A percentile compares a stretch with the other conserved stretches of the same genome.
Conservation (phyloP, 2,113 vertebrate genomes). For the Mustelus asterias region DNA sequence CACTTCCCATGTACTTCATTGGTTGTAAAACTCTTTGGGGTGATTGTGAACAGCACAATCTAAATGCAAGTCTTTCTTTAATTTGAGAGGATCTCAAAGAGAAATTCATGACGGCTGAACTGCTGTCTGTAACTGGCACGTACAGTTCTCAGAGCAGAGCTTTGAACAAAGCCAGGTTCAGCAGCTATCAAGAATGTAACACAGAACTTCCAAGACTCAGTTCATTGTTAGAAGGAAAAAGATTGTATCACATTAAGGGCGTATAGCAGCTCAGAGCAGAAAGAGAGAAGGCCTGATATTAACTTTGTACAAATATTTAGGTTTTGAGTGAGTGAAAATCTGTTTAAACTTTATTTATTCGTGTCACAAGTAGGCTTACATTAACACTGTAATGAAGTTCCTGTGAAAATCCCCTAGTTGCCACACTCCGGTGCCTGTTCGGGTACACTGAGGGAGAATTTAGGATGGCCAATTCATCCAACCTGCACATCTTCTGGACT, state of each 20-base stretch:
- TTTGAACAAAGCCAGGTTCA: not conserved
- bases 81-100: not conserved
- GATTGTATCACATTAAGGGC: not conserved
- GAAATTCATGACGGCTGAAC: not conserved
- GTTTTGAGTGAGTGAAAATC: not conserved
- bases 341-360: too few species aligned
- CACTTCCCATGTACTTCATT: not conserved
- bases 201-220: not conserved
- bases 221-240: not conserved
- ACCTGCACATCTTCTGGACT: too few species aligned
- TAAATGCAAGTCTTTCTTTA: not conserved
- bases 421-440: too few species aligned
- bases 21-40: not conserved
- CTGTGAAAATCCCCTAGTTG: too few species aligned
- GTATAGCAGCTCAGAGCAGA: not conserved
- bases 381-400: too few species aligned
- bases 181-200: not conserved
- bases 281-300: not conserved
- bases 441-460: too few species aligned
- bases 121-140: not conserved
- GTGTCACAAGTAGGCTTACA: too few species aligned
- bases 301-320: not conserved
- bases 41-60: not conserved
- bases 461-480: too few species aligned
- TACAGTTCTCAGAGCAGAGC: not conserved